Evolutionary conservation across 1,140 invertebrate genomes (phyloP).

Genomic region (Drosophila tropicalis): DNA sequence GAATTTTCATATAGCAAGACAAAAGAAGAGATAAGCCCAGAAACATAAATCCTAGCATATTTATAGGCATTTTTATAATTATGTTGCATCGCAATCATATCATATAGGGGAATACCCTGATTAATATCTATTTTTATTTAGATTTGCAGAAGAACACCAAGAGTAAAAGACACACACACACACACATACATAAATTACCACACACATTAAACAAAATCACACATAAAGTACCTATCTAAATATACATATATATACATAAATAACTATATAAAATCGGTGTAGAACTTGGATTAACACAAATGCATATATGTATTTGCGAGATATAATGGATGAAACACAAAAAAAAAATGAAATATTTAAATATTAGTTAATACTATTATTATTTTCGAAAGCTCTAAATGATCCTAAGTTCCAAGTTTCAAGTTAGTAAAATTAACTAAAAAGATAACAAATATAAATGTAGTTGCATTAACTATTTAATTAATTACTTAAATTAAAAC

Average conservation of each 20-base stretch:
- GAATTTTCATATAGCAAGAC: slow-evolving; percentile 69
- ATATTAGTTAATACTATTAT: slow-evolving; percentile 6
- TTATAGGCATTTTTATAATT: slow-evolving; percentile 50
- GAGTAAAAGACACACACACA: not conserved
- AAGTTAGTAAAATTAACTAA: slow-evolving; percentile 7
- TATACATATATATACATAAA: slow-evolving; percentile 17
- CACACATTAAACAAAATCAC: slow-evolving; percentile 30
- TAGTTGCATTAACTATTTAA: slow-evolving; percentile 35
- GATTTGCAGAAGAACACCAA: slow-evolving; percentile 38
- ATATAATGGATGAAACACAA: slow-evolving; percentile 8
- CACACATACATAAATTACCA: slow-evolving; percentile 64
- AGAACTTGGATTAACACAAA: slow-evolving; percentile 5
- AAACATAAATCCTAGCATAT: slow-evolving; percentile 50
- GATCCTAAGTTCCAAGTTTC: slow-evolving; percentile 8
- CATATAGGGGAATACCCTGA: slow-evolving; percentile 28
- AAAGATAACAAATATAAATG: slow-evolving; percentile 20
- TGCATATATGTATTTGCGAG: too few relatives aligned
- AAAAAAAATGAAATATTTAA: not conserved
- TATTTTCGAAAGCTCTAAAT: not conserved
- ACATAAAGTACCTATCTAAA: slow-evolving; percentile 16
- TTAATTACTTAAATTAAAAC: slow-evolving; percentile 19
- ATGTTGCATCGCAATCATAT: slow-evolving; percentile 66
- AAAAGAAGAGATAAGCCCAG: too few relatives aligned
- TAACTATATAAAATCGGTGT: slow-evolving; percentile 4
- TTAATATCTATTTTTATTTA: slow-evolving; percentile 27